A percentile compares a stretch with the other conserved stretches of the same genome.
Conservation (phyloP, 2,888 invertebrate species). For the Uropetala carovei region DNA sequence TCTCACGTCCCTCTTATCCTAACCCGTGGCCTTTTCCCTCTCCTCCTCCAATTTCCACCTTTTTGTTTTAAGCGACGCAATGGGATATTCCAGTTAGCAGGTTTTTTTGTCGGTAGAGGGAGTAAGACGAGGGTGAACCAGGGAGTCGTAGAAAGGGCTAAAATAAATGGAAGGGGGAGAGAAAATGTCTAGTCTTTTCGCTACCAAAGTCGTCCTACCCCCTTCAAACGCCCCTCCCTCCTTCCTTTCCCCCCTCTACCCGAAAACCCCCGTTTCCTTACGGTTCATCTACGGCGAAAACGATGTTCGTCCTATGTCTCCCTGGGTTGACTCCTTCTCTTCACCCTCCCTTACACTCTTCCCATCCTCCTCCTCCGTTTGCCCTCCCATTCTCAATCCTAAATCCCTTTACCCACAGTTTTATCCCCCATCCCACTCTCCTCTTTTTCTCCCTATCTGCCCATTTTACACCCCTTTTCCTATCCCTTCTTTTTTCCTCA, state of each 20-base stretch:
- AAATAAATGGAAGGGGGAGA: background rate
- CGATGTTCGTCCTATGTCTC: slow-evolving; percentile 12
- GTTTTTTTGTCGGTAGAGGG: background rate
- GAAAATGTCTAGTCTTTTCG: background rate
- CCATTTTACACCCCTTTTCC: background rate
- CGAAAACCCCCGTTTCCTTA: slow-evolving; percentile 25
- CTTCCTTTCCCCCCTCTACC: too few species aligned
- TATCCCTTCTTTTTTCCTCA: background rate
- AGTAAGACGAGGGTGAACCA: background rate
- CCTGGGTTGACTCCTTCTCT: background rate
- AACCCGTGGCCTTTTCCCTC: background rate
- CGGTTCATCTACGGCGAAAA: slow-evolving; percentile 47
- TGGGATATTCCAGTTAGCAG: slow-evolving; percentile 34
- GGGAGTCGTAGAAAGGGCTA: background rate
- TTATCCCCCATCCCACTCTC: background rate
- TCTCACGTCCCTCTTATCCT: background rate
- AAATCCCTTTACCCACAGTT: background rate
- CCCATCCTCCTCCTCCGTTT: background rate
- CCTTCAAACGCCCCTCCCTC: background rate
- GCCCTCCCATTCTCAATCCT: background rate
- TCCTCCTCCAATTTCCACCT: background rate
- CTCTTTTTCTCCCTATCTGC: background rate
- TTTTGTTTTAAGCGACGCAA: slow-evolving; percentile 1
- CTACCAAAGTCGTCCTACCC: background rate
- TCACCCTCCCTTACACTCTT: background rate